These are phyloP conservation scores for Ceratosolen fusciceps DNA, from an alignment of 1,140 invertebrate species.

Conservation along the genomic window DNA sequence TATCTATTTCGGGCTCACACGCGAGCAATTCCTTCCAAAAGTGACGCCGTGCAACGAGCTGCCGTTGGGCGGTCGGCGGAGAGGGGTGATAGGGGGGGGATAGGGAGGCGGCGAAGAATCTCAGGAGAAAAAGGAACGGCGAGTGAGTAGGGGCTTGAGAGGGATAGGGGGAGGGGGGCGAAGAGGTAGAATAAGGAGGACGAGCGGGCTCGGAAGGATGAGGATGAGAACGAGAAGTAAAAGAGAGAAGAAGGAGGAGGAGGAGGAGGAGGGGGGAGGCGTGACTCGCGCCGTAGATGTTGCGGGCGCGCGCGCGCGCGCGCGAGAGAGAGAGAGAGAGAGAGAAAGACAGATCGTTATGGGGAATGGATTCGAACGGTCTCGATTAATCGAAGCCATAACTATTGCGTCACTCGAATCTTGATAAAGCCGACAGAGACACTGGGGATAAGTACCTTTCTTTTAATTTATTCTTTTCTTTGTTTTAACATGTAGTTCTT, in stretches of 20 bases:
- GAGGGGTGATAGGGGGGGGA: too few relatives aligned
- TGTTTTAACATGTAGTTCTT: conserved; percentile 8
- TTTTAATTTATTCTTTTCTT: conserved; percentile 2
- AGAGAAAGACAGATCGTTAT: conserved; percentile 19
- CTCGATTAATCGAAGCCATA: conserved; percentile 32
- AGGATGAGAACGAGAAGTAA: background rate
- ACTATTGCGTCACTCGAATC: conserved; percentile 27
- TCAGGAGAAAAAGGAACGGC: background rate
- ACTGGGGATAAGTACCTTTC: conserved; percentile 21
- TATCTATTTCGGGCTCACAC: conserved; percentile 44
- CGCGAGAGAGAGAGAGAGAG: too few relatives aligned
- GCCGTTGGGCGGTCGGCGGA: too few relatives aligned
- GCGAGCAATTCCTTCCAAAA: conserved; percentile 12
- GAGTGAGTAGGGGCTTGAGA: background rate
- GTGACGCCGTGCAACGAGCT: background rate
- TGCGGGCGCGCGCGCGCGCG: too few relatives aligned
- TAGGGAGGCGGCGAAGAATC: too few relatives aligned
- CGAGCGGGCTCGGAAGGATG: background rate
- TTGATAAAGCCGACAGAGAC: conserved; percentile 12
- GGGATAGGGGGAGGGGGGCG: background rate
- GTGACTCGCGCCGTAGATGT: background rate
- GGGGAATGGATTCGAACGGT: background rate
- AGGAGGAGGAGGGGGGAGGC: background rate
- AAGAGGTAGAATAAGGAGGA: background rate
- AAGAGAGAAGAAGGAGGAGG: background rate